Evolutionary conservation across 2,888 invertebrate species (phyloP).

Genomic region (Brachypterus glaber): DNA sequence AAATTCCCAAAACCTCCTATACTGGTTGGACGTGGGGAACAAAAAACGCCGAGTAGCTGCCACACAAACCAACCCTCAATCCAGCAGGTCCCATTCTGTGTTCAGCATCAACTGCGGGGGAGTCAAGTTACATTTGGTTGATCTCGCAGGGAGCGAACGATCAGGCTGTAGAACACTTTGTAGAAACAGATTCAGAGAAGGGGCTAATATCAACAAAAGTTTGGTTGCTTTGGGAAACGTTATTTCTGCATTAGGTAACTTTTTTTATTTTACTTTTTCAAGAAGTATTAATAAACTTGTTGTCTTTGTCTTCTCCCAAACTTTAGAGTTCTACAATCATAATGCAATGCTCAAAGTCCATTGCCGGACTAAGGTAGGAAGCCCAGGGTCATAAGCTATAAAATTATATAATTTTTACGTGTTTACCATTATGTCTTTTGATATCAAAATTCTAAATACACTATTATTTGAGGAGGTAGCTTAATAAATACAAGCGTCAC

Average conservation of each 20-base stretch:
- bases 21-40: constrained; percentile 52
- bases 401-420: constrained; percentile 1
- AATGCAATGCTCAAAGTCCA: too few species aligned
- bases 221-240: constrained; percentile 74
- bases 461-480: too few species aligned
- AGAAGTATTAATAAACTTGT: too few species aligned
- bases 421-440: too few species aligned
- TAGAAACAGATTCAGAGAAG: constrained; percentile 48
- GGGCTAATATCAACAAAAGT: constrained; percentile 69
- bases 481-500: too few species aligned
- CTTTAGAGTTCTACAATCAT: too few species aligned
- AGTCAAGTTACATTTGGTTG: constrained; percentile 54
- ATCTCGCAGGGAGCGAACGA: constrained; percentile 61
- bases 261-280: constrained; percentile 8
- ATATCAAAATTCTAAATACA: too few species aligned
- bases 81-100: constrained; percentile 65
- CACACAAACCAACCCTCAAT: constrained; percentile 60
- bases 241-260: constrained; percentile 65
- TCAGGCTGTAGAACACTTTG: constrained; percentile 43
- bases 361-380: too few species aligned
- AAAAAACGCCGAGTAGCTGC: constrained; percentile 58
- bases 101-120: constrained; percentile 56
- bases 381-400: too few species aligned
- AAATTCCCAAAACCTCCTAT: constrained; percentile 47
- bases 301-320: constrained; percentile 5